These are phyloP conservation scores for Apantesis nais DNA, from an alignment of 2,888 invertebrate species.

Conservation along the genomic window DNA sequence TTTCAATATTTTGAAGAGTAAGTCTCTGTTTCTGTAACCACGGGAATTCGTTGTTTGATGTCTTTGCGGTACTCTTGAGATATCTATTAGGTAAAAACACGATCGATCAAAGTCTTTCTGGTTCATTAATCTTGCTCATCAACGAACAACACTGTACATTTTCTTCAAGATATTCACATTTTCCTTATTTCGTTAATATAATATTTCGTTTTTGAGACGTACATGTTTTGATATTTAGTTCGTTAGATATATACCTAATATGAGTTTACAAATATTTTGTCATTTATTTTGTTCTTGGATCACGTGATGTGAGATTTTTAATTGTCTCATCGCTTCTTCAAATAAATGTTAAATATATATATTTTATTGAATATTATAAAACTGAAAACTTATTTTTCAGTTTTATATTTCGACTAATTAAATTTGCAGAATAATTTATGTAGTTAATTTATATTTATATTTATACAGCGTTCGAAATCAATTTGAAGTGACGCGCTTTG, in stretches of 20 bases:
- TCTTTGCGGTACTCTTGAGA: constrained; percentile 58
- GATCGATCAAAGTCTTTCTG: constrained; percentile 82
- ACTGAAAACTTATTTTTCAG: background rate
- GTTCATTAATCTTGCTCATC: constrained; percentile 83
- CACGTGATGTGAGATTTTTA: background rate
- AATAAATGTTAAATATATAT: background rate
- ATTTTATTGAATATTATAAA: background rate
- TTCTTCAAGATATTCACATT: constrained; percentile 70
- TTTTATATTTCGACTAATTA: background rate
- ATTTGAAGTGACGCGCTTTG: no score
- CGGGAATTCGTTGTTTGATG: constrained; percentile 55
- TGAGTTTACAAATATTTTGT: background rate
- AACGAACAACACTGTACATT: constrained; percentile 67
- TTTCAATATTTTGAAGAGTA: background rate
- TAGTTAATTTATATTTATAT: no score
- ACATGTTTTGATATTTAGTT: background rate
- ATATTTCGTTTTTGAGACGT: constrained; percentile 37
- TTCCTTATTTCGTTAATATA: constrained; percentile 68
- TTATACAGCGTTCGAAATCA: no score
- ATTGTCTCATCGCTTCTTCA: background rate
- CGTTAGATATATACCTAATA: background rate
- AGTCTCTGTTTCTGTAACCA: constrained; percentile 60
- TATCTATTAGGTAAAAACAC: constrained; percentile 80
- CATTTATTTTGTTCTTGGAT: background rate
- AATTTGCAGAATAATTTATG: no score